Conservation (phyloP, 2,888 invertebrate species). For the Leptarthrus brevirostris region DNA sequence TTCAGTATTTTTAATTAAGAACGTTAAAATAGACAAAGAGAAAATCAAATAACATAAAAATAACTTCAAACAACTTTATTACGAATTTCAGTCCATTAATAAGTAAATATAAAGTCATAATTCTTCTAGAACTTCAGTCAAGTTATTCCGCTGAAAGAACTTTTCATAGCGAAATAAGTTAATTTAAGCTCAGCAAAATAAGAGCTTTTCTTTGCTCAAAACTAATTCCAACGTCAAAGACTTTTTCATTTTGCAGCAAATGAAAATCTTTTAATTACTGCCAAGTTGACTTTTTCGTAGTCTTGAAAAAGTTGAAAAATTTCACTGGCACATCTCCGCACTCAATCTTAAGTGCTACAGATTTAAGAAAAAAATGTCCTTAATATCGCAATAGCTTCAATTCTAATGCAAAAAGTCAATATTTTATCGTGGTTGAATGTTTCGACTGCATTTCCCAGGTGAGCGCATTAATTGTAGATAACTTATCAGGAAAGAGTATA, state of each 20-base stretch:
- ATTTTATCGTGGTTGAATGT: neutral
- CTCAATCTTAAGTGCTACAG: neutral
- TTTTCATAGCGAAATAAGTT: too few relatives aligned
- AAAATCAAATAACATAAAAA: too few relatives aligned
- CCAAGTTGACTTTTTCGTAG: too few relatives aligned
- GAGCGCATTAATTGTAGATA: neutral
- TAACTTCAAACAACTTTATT: too few relatives aligned
- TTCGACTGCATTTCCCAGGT: conserved; percentile 2
- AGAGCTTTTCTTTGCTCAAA: neutral
- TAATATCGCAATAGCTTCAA: conserved; percentile 22
- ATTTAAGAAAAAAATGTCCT: conserved; percentile 5
- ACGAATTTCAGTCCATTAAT: too few relatives aligned
- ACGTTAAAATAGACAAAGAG: too few relatives aligned
- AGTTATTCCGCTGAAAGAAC: too few relatives aligned
- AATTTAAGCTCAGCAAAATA: too few relatives aligned
- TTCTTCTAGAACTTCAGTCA: too few relatives aligned
- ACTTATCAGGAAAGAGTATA: conserved; percentile 1
- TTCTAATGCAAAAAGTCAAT: conserved; percentile 21
- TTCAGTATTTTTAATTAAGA: too few relatives aligned
- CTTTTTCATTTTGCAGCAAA: neutral
- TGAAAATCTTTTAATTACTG: neutral
- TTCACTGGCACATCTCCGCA: neutral
- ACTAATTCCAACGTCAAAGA: neutral
- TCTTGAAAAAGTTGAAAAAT: neutral
- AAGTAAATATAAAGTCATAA: too few relatives aligned